A percentile compares a stretch with the other conserved stretches of the same genome.
These are phyloP conservation scores for Chaetogeoica ovagalla DNA, from an alignment of 2,888 invertebrate genomes.

Conservation along the genomic window DNA sequence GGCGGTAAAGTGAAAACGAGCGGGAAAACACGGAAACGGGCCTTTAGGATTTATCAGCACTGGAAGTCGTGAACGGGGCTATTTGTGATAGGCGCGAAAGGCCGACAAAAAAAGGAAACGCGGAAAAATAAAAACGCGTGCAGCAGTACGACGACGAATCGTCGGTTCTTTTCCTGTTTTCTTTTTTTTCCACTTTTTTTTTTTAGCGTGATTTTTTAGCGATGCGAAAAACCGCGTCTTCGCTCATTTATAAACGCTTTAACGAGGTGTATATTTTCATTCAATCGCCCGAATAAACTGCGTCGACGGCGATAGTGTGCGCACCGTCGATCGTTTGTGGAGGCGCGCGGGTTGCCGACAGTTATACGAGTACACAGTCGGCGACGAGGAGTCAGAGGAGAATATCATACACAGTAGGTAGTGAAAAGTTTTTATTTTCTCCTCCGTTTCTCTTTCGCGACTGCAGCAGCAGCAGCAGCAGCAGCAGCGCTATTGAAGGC, in stretches of 20 bases:
- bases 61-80: no score
- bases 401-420: conserved; percentile 25
- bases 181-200: conserved; percentile 36
- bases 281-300: conserved; percentile 29
- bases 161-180: background rate
- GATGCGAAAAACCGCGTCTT: conserved; percentile 34
- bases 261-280: conserved; percentile 51
- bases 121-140: no score
- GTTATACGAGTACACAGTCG: no score
- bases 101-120: no score
- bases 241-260: conserved; percentile 30
- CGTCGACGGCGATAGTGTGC: no score
- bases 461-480: no score
- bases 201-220: conserved; percentile 30
- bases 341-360: no score
- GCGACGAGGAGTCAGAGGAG: background rate
- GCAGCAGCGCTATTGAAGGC: conserved; percentile 12
- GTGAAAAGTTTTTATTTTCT: conserved; percentile 39
- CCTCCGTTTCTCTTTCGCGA: background rate
- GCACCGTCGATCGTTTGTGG: no score
- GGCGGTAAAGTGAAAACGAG: no score
- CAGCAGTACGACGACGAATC: background rate
- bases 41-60: no score
- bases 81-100: no score
- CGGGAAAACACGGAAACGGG: no score